Base-by-base conservation (phyloP, 2,113 vertebrate species). In the Formicarius rufipectus region DNA sequence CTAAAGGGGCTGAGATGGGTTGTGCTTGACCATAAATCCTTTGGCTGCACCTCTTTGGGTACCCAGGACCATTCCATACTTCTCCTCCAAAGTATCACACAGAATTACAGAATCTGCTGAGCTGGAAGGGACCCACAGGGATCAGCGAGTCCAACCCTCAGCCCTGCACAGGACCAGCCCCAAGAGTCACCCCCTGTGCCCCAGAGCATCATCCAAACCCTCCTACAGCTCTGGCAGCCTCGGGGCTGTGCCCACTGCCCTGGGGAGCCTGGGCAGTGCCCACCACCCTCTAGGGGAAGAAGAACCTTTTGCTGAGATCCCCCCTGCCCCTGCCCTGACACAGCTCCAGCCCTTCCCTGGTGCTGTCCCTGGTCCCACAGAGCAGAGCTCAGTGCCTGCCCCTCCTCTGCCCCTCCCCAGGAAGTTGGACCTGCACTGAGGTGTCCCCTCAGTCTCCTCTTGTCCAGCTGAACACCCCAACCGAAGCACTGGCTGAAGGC, bases 51-150 rank as follows among this genome's bases (percentile, higher is more conserved):
- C 20, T 44, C 14, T 42, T 14, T 73, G 59, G 23, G 22, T 24
- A 14, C 24, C 15, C 58, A 76, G 72, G 28, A 19, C 40, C 0
- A 0, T 58, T 52, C 78, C 14, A 6, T 20, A 6, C 6, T 72
- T 25, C 3, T 44, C 47, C 56, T 62, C 44, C 49, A 42, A 40
- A 69, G 58, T 35, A 59, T 35, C n/a, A 14, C 21, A n/a, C 56
- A 59, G 22, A 59, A 35, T 59, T n/a, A 22, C 56, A 23, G 33
- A 35, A 59, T 59, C 10, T 16, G 8, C 22, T 24, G 56, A 59
- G 23, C 7, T 24, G 56, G 56, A 16, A 59, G 9, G 21, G n/a
- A 59, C 56, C 56, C n/a, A 24, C n/a, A 24, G 22, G 22, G 22
- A 59, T 7, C 22, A 59, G 3, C 33, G 5, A 58, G 33, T 58